Evolutionary conservation across 2,797 vertebrate species (phyloP).

Genomic region (Loris lydekkerianus): DNA sequence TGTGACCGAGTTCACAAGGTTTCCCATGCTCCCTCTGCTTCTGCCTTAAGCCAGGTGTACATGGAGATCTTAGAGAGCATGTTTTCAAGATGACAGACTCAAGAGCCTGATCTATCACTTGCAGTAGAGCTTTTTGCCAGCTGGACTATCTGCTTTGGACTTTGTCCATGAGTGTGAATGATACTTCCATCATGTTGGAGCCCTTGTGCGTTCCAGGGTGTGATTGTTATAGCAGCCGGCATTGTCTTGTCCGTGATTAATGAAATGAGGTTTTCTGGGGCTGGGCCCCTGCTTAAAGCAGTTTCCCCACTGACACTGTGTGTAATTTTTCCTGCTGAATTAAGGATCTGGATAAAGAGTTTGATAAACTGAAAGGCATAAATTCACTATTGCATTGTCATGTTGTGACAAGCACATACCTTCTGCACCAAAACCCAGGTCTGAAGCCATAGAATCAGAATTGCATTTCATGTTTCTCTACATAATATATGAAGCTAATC

Average conservation of each 20-base stretch:
- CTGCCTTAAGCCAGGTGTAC: neutral
- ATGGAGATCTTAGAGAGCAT: no score
- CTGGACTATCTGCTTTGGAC: no score
- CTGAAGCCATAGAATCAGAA: neutral
- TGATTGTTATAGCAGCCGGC: neutral
- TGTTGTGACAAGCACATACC: neutral
- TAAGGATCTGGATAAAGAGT: no score
- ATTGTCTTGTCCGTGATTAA: neutral
- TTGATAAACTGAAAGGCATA: neutral
- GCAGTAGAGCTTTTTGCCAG: neutral
- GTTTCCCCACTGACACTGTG: accelerated
- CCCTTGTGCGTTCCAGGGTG: accelerated
- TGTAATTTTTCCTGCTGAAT: neutral
- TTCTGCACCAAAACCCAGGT: neutral
- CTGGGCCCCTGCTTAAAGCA: no score
- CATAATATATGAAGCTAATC: no score
- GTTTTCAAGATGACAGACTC: neutral
- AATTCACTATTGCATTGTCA: neutral
- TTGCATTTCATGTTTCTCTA: neutral
- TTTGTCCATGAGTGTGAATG: neutral
- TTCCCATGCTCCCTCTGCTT: neutral
- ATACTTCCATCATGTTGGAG: accelerated
- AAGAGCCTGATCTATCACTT: neutral
- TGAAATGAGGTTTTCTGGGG: no score
- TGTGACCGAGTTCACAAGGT: neutral